A percentile compares a stretch with the other conserved stretches of the same genome.
phyloP scores from a whole-genome alignment of 2,888 invertebrate species.

The Agrotis exclamationis region DNA sequence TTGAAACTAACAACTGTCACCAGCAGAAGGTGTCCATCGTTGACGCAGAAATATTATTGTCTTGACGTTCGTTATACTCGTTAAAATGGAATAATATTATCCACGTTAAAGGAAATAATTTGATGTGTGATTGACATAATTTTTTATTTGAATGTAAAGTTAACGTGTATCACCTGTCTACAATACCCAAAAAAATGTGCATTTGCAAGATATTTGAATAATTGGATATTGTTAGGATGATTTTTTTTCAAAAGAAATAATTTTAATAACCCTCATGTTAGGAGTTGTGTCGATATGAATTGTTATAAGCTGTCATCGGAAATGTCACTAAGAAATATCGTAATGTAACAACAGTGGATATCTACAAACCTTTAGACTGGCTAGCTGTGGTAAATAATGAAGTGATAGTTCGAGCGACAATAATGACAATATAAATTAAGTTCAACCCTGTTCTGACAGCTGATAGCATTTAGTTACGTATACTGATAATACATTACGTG shows the following conservation, averaged over 20 bases:
- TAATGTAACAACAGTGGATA: not conserved
- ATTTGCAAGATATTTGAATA: slow-evolving; percentile 62
- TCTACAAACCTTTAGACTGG: not conserved
- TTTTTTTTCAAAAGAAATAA: slow-evolving; percentile 43
- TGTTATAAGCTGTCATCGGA: slow-evolving; percentile 43
- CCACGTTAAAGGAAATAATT: slow-evolving; percentile 69
- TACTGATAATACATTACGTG: slow-evolving; percentile 37
- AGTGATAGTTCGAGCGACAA: not conserved
- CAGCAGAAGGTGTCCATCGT: slow-evolving; percentile 55
- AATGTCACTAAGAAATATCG: slow-evolving; percentile 39
- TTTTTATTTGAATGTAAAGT: slow-evolving; percentile 68
- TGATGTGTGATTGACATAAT: slow-evolving; percentile 76
- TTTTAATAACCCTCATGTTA: slow-evolving; percentile 43
- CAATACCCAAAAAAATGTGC: slow-evolving; percentile 46
- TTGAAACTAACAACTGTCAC: slow-evolving; percentile 62
- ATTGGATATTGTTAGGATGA: slow-evolving; percentile 54
- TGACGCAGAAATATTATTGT: slow-evolving; percentile 61
- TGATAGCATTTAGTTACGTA: slow-evolving; percentile 30
- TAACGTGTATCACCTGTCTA: slow-evolving; percentile 64
- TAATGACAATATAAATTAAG: slow-evolving; percentile 37
- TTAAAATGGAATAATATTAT: slow-evolving; percentile 73
- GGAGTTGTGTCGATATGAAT: slow-evolving; percentile 36
- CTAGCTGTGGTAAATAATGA: slow-evolving; percentile 15
- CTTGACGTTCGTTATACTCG: slow-evolving; percentile 68
- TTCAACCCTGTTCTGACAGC: slow-evolving; percentile 22